Conservation (phyloP, 2,797 vertebrate genomes). For the Oreortyx pictus region DNA sequence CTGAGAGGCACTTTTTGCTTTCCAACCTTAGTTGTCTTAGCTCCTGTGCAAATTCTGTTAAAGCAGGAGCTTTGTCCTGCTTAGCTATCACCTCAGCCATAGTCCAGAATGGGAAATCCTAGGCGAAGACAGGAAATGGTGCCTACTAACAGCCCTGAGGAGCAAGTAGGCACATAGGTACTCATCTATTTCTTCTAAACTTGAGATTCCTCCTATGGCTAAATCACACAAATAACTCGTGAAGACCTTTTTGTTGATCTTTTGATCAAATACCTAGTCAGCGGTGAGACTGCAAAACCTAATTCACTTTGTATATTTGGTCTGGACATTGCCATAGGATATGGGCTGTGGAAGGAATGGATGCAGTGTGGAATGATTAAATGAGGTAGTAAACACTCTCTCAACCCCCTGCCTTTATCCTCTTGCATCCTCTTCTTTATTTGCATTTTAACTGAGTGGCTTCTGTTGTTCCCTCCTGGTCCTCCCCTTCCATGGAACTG, state of each 20-base stretch:
- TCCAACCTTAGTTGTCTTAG: background rate
- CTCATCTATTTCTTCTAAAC: background rate
- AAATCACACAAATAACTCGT: background rate
- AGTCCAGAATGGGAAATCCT: background rate
- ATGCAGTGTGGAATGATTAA: background rate
- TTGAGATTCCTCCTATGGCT: rapidly evolving
- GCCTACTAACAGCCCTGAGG: background rate
- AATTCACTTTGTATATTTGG: background rate
- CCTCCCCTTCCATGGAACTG: background rate
- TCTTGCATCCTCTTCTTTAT: background rate
- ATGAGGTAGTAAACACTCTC: background rate
- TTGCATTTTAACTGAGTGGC: background rate
- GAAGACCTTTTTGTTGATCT: background rate
- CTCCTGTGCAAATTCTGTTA: background rate
- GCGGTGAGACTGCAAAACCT: background rate
- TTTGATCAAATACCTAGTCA: background rate
- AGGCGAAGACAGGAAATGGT: background rate
- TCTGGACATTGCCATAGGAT: background rate
- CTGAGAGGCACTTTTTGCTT: background rate
- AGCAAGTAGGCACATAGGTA: background rate
- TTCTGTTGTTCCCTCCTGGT: background rate
- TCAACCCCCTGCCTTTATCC: background rate
- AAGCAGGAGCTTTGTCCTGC: background rate
- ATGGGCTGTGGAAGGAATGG: background rate
- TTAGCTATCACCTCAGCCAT: background rate